Base-by-base conservation (phyloP, 1,140 invertebrate species). In the Yoshiicerus persimilis region DNA sequence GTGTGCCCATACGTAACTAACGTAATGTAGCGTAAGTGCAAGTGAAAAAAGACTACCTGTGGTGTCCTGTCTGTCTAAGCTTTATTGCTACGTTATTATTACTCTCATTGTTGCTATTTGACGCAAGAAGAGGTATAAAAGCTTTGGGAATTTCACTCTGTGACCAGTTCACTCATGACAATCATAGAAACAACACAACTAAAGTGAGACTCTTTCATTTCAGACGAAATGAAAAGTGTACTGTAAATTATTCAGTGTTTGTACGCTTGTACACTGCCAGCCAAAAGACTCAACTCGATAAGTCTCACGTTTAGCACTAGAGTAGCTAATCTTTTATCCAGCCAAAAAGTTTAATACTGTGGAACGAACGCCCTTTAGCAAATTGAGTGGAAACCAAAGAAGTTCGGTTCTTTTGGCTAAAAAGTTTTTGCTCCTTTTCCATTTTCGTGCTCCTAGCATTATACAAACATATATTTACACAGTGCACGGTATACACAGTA, bases 101-200 rank as follows among this genome's bases (percentile, higher is more conserved):
- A 70, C 16, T 70, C 25, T 32, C 30, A 70, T 30, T 70, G 30
- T 70, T 70, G 64, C 4, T 10, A 16, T 32, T 30, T 32, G 66
- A 70, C 66, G 66, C 30, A 70, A 70, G 66, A 30, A 27, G 13
- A 30, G 27, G 77, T 83, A 83, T 83, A 83, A 83, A 83, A 83
- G 77, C 77, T 83, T 83, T 83, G 77, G 36, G 77, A 83, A 83
- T 38, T 83, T 83, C 30, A 83, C 20, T 83, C 77, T 11, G 36
- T 83, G 77, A 20, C 38, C 77, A 83, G 34, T 83, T 83, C 38
- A n/a, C 36, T 36, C 34, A 30, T 83, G n/a, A 30, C 13, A 36
- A 83, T 83, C 77, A 9, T 20, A 39, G 30, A 4, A 23, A 41
- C 34, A 39, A 83, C 38, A 41, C 10, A 27, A 23, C n/a, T n/a